phyloP scores from a whole-genome alignment of 2,113 vertebrate genomes.

The Chloropsis cyanopogon region DNA sequence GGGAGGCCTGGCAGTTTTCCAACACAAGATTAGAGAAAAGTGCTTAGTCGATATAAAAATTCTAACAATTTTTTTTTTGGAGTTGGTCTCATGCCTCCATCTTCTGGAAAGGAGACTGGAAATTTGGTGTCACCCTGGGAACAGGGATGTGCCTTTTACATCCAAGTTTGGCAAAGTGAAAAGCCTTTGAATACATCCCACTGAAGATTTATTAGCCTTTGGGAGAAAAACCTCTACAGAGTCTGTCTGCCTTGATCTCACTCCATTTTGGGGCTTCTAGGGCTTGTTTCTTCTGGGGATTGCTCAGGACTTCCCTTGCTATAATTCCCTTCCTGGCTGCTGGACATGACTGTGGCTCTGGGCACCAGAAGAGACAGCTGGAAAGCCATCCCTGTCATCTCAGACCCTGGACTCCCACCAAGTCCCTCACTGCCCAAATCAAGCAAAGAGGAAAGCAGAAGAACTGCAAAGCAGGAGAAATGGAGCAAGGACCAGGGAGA shows the following conservation, averaged over 20 bases:
- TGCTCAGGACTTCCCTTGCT: not conserved
- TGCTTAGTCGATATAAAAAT: constrained; percentile 9
- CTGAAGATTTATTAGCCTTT: constrained; percentile 25
- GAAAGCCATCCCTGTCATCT: not conserved
- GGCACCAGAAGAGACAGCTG: not conserved
- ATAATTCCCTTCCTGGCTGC: not conserved
- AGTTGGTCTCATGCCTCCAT: not conserved
- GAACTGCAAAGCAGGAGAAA: not conserved
- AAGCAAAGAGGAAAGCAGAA: not conserved
- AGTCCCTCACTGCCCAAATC: not conserved
- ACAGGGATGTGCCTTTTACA: not conserved
- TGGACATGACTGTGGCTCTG: accelerated
- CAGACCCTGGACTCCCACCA: not conserved
- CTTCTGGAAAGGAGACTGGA: constrained; percentile 15
- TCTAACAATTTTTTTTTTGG: not conserved
- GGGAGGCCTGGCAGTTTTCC: not conserved
- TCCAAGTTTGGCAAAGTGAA: not conserved
- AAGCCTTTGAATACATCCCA: not conserved
- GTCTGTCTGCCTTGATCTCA: not conserved
- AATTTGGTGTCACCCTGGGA: constrained; percentile 32
- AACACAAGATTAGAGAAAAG: constrained; percentile 42
- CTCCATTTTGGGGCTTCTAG: not conserved
- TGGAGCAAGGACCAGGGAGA: not conserved
- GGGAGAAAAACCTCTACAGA: constrained; percentile 17
- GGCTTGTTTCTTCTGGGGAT: not conserved